phyloP scores from a whole-genome alignment of 2,888 invertebrate species.

The Sinohyriopsis cumingii region DNA sequence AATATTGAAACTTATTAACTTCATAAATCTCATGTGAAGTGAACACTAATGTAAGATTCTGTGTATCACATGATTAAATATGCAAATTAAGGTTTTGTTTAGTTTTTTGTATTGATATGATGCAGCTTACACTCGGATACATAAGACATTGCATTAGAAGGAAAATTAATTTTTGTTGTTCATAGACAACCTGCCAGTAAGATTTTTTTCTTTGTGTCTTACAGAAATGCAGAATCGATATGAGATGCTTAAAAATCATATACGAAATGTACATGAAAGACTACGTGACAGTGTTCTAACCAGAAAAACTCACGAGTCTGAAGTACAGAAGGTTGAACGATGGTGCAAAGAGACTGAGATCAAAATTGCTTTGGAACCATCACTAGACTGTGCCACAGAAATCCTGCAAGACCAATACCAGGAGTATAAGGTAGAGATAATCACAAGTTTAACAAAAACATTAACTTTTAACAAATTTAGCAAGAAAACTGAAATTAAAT shows the following conservation, averaged over 20 bases:
- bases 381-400: constrained; percentile 83
- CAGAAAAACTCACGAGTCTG: constrained; percentile 86
- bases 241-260: constrained; percentile 82
- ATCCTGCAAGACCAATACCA: constrained; percentile 88
- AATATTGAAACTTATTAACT: too few species aligned
- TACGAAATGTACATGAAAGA: constrained; percentile 81
- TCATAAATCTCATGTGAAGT: too few species aligned
- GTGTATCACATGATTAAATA: too few species aligned
- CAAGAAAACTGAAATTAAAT: not conserved
- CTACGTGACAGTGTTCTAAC: constrained; percentile 83
- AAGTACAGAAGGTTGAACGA: constrained; percentile 85
- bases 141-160: too few species aligned
- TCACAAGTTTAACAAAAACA: not conserved
- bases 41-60: too few species aligned
- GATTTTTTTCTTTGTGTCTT: constrained; percentile 62
- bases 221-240: constrained; percentile 83
- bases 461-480: not conserved
- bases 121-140: too few species aligned
- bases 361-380: constrained; percentile 85
- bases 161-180: too few species aligned
- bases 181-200: too few species aligned
- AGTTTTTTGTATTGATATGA: too few species aligned
- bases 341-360: constrained; percentile 95
- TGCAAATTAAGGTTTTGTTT: too few species aligned
- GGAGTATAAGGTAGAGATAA: constrained; percentile 73